Percentiles rank a stretch among this genome's conserved stretches.
These are phyloP conservation scores for Parambassis ranga DNA, from an alignment of 2,797 vertebrate species.

Conservation along the genomic window DNA sequence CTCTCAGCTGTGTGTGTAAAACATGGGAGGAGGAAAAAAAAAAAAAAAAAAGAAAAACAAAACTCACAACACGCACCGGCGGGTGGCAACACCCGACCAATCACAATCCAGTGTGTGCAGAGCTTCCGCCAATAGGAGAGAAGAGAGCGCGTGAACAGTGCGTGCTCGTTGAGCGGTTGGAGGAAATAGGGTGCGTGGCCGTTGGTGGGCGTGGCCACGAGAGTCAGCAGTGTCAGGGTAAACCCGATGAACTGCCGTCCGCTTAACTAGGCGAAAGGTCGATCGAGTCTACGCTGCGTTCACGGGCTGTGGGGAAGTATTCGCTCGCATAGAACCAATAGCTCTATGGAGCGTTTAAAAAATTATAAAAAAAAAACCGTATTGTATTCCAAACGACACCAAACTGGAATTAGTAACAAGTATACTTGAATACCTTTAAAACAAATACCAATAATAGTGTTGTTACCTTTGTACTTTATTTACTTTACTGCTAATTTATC, in stretches of 20 bases:
- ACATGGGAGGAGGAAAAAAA: constrained; percentile 61
- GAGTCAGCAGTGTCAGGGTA: constrained; percentile 82
- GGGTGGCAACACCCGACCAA: constrained; percentile 82
- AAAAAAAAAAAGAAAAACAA: constrained; percentile 83
- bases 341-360: too few species aligned
- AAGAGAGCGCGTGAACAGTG: constrained; percentile 86
- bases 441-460: too few species aligned
- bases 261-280: constrained; percentile 93
- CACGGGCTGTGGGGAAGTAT: background rate
- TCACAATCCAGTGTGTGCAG: constrained; percentile 67
- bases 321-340: too few species aligned
- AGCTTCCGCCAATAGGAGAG: constrained; percentile 77
- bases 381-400: too few species aligned
- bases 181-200: constrained; percentile 85
- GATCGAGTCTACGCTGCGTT: constrained; percentile 66
- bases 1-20: constrained; percentile 85
- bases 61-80: constrained; percentile 80
- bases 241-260: constrained; percentile 80
- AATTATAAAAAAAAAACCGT: too few species aligned
- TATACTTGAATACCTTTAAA: too few species aligned
- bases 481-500: too few species aligned
- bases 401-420: too few species aligned
- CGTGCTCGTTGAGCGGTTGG: constrained; percentile 84
- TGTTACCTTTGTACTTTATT: too few species aligned
- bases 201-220: constrained; percentile 68